Evolutionary conservation across 2,113 vertebrate species (phyloP), one percentile per base, ranked within the genome.

Genomic region (Poicephalus gulielmi): DNA sequence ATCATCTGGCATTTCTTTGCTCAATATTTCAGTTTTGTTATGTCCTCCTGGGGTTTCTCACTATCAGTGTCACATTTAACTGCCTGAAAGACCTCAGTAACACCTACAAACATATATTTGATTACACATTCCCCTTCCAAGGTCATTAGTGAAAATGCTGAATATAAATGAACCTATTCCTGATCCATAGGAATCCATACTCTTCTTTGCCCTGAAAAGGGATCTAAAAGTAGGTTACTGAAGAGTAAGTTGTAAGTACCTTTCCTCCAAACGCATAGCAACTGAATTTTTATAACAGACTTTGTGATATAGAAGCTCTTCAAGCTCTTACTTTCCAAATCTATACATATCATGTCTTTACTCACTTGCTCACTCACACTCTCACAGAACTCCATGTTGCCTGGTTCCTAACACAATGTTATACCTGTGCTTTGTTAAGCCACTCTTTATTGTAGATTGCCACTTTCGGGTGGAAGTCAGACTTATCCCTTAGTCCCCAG

Each of bases 401-500:
- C 43, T 55, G 31, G 13, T 7, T 87, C 19, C 17, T 35, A 60
- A 55, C 1, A 47, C 39, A 79, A 2, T 13, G 33, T 55, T 60
- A 43, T 5, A 25, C 10, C 11, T 83, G 23, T 57, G 10, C 35
- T 88, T 75, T 7, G 2, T 76, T 25, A 49, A 9, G 4, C 31
- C 25, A 46, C 53, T 71, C 50, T 50, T 14, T 62, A 63, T 53
- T 85, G 30, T 33, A 83, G 31, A 30, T 43, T 2, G 3, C 10
- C 7, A 39, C 90, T 90, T 80, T 39, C 10, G 62, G 75, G 76
- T 49, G 17, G 31, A 68, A 85, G 25, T 84, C 60, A 75, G 62
- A 82, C 6, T 82, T 13, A 53, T 13, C 9, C 13, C 0, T 0
- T 49, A 49, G 41, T 41, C 79, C 10, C 20, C 37, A 68, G 16